Evolutionary conservation across 2,113 vertebrate genomes (phyloP).

Genomic region (Eubucco bourcierii): DNA sequence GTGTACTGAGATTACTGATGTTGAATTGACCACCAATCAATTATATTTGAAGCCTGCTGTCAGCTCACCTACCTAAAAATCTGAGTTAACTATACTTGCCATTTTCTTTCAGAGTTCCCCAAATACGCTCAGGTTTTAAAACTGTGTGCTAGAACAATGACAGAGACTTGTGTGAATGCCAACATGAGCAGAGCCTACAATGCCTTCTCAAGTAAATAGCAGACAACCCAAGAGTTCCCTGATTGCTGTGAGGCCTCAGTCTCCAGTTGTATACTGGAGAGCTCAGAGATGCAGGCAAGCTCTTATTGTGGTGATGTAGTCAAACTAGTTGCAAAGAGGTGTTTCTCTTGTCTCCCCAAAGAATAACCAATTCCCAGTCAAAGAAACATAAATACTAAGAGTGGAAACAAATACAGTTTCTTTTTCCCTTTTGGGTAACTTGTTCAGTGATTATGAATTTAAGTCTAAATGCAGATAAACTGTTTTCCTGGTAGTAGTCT

Average conservation of each 20-base stretch:
- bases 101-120: neutral
- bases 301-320: rapidly evolving
- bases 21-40: neutral
- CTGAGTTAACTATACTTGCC: neutral
- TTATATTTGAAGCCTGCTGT: neutral
- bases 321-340: neutral
- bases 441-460: neutral
- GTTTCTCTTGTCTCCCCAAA: neutral
- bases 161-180: neutral
- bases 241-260: neutral
- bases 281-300: neutral
- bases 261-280: neutral
- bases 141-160: neutral
- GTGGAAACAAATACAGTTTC: neutral
- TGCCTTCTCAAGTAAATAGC: neutral
- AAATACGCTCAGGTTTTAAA: neutral
- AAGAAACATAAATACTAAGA: neutral
- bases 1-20: neutral
- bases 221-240: neutral
- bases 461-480: neutral
- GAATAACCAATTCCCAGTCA: neutral
- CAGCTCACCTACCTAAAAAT: neutral
- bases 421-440: neutral
- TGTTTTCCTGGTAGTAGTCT: neutral
- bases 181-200: neutral